Evolutionary conservation across 1,140 invertebrate species (phyloP), one percentile per base, ranked within the genome.

Genomic region (Cotesia glomerata): DNA sequence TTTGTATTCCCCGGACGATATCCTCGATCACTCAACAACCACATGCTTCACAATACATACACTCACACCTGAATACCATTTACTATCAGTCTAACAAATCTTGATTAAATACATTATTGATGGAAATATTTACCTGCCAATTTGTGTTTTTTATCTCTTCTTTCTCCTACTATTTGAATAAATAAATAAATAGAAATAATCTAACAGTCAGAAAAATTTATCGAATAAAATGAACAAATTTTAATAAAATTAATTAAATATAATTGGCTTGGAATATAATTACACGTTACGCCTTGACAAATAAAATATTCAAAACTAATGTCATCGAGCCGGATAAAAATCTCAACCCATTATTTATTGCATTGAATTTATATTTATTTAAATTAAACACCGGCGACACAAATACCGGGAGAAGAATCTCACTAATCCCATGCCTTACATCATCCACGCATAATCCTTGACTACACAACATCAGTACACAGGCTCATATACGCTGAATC

Each of bases 1-100:
- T 72, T 72, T 72, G 64, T 72, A 72, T 68, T 72, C 70, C 71
- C 71, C 64, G 16, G 71, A 58, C 52, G 16, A 64, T 74, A 56
- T 61, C 54, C 35, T 74, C 65, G 65, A 72, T 69, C 65, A 75
- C 69, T 75, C 64, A 34, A 7, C 39, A n/a, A 5, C 14, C 52
- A 58, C 71, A 52, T 65, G 39, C 45, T 34, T 8, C 63, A 14
- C 14, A 64, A 69, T n/a, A 62, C n/a, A 62, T 35, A n/a, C 13
- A 62, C 32, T 35, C 59, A 16, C n/a, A 59, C 59, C 52, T 62
- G 51, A 69, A 18, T 26, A 58, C 16, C 8, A 58, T 18, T 59
- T 58, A 61, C 56, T 56, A 11, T 45, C 35, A 61, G 51, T 64
- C 62, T 18, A 64, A n/a, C 62, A 64, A 64, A 18, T 58, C 18